Percentiles rank a stretch among this genome's conserved stretches.
Evolutionary conservation across 2,113 vertebrate genomes (phyloP).

Genomic region (Pampusana beccarii): DNA sequence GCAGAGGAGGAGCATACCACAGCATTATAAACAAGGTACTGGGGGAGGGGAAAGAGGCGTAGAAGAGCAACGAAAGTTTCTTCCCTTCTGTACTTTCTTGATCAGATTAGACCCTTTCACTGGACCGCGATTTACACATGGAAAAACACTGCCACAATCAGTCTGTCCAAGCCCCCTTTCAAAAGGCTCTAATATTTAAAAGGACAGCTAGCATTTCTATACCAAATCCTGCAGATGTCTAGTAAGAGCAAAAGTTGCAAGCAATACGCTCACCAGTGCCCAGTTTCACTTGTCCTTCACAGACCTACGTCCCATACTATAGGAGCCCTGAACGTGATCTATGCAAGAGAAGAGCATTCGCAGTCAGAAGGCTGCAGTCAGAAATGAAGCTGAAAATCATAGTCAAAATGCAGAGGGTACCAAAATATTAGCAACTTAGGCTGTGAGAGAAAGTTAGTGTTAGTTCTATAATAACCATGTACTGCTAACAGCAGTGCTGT

Average conservation of each 20-base stretch:
- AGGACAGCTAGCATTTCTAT: neutral
- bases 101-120: neutral
- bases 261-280: neutral
- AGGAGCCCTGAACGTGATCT: neutral
- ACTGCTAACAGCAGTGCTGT: neutral
- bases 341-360: neutral
- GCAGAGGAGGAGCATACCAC: neutral
- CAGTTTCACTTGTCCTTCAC: neutral
- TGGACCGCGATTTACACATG: accelerated
- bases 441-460: neutral
- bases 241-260: neutral
- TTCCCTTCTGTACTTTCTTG: neutral
- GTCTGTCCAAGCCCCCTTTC: neutral
- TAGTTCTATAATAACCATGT: neutral
- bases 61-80: neutral
- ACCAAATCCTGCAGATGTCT: neutral
- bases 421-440: neutral
- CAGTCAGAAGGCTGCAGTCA: neutral
- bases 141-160: neutral
- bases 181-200: neutral
- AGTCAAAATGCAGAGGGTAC: neutral
- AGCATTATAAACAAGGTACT: neutral
- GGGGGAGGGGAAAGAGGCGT: neutral
- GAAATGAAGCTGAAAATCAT: neutral
- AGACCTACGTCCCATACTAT: neutral